Conservation (phyloP, 1,140 invertebrate genomes). For the Periplaneta americana region DNA sequence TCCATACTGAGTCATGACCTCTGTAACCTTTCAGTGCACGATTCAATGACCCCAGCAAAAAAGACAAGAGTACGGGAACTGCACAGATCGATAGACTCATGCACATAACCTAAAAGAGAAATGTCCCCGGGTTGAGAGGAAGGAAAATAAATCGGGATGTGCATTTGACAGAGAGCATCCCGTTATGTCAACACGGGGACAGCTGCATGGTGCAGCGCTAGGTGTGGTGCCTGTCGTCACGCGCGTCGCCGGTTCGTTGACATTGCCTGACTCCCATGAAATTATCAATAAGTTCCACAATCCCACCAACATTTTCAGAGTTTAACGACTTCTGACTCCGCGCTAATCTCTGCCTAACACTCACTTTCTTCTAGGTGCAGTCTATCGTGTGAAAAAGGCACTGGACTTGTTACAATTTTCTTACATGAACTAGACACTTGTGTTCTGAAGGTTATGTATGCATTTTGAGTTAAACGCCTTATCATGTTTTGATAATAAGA, state of each 20-base stretch:
- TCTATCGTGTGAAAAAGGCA: too few relatives aligned
- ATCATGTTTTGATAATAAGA: too few relatives aligned
- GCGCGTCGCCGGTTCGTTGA: neutral
- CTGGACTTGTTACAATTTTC: too few relatives aligned
- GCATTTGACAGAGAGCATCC: neutral
- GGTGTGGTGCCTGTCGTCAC: neutral
- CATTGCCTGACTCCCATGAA: neutral
- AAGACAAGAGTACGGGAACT: neutral
- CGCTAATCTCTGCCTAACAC: too few relatives aligned
- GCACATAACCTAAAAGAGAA: neutral
- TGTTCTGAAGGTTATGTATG: too few relatives aligned
- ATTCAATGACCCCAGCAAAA: neutral
- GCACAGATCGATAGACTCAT: neutral
- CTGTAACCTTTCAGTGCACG: neutral
- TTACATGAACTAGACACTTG: too few relatives aligned
- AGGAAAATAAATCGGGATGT: neutral
- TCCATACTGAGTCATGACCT: too few relatives aligned
- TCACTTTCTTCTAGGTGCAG: too few relatives aligned
- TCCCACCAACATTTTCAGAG: neutral
- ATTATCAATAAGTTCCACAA: neutral
- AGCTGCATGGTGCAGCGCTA: neutral
- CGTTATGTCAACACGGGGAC: neutral
- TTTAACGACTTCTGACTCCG: neutral
- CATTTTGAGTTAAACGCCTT: too few relatives aligned
- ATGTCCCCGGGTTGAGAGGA: neutral